Conservation (phyloP, 1,140 invertebrate species). For the Pogonomyrmex barbatus region DNA sequence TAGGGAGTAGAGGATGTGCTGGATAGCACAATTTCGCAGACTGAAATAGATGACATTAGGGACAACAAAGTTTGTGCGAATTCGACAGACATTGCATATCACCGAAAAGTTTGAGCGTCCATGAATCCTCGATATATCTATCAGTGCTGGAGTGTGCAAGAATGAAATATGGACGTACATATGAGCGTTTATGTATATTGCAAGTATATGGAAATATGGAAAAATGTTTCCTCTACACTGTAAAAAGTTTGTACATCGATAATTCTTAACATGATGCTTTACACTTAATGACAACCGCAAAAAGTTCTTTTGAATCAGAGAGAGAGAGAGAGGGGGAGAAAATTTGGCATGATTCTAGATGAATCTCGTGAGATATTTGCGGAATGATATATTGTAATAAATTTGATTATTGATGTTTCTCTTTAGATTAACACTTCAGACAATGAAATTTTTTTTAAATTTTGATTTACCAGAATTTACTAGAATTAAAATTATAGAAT, state of each 20-base stretch:
- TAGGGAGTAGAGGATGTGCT: background rate
- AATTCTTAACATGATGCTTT: constrained; percentile 32
- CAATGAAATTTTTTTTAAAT: background rate
- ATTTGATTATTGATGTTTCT: background rate
- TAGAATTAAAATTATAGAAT: background rate
- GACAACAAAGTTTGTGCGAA: constrained; percentile 67
- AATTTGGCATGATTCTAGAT: background rate
- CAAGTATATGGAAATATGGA: background rate
- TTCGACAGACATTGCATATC: constrained; percentile 32
- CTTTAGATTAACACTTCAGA: background rate
- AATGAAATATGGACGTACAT: background rate
- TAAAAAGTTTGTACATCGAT: constrained; percentile 41
- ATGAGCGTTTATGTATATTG: background rate
- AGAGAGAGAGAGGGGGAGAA: background rate
- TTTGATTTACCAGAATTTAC: background rate
- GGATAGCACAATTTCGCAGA: constrained; percentile 19
- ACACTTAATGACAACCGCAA: constrained; percentile 2
- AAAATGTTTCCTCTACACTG: background rate
- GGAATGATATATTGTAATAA: background rate
- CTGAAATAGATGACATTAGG: constrained; percentile 38
- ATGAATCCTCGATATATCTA: constrained; percentile 17
- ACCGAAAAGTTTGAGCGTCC: constrained; percentile 42
- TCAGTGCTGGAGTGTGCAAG: background rate
- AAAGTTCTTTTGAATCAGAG: background rate
- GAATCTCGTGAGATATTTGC: background rate